Evolutionary conservation across 2,797 vertebrate species (phyloP), one percentile per base, ranked within the genome.

Genomic region (Sebastes taczanowskii): DNA sequence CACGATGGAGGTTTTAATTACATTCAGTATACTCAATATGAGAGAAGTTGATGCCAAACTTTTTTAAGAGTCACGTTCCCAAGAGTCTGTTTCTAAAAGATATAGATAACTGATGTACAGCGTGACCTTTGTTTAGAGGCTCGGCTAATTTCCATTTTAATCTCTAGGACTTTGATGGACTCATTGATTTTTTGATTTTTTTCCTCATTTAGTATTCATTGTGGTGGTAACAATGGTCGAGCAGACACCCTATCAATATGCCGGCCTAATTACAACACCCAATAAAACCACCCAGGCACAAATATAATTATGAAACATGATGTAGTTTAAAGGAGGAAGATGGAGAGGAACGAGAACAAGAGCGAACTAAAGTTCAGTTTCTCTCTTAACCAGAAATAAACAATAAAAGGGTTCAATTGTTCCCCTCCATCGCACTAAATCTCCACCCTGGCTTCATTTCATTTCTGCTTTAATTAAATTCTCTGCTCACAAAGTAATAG

Each of bases 231-330:
- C 61, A 46, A 25, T 13, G 22, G 55, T 52, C 42, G 16, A 2
- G 9, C 53, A 66, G 66, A 61, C 60, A 13, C 13, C 53, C 16
- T 7, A 63, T 71, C 32, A 65, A 78, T 60, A 42, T 11, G 23
- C 5, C 7, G 3, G 22, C 52, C 49, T 71, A 56, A 79, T 83
- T 56, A 67, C 46, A 61, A n/a, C 29, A 23, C 13, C 32, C 49
- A n/a, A 64, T 78, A 64, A 59, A 64, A 42, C 4, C 71, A 60
- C 23, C 55, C 49, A 30, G 27, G 71, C 77, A 56, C 22, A 34
- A 55, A 25, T 14, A 10, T 61, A 55, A 68, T 67, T 18, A 71
- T 71, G 62, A 71, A 76, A 67, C 58, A 83, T 67, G 35, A n/a
- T 3, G 9, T 4, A 3, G 18, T 30, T 27, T 7, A 23, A 25